Conservation (phyloP, 2,797 vertebrate genomes). For the Dendrocincla fuliginosa region DNA sequence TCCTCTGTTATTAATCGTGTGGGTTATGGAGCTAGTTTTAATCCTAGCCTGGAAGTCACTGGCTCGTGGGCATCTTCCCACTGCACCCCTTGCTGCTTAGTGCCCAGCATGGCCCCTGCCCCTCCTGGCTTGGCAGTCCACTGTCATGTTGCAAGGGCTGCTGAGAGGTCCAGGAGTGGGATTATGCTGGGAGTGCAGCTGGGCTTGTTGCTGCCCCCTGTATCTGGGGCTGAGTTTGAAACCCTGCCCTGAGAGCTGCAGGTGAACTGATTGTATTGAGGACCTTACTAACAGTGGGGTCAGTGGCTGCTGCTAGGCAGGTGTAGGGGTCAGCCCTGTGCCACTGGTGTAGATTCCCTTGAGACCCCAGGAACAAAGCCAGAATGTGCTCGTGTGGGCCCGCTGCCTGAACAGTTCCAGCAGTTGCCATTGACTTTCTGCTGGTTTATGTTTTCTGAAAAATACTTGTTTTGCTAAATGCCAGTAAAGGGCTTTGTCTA, state of each 20-base stretch:
- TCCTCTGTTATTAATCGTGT: background rate
- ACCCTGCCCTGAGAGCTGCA: background rate
- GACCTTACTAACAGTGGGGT: background rate
- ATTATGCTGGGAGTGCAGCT: background rate
- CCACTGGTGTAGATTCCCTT: background rate
- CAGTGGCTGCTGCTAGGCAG: background rate
- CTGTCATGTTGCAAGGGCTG: background rate
- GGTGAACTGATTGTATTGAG: background rate
- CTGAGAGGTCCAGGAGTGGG: background rate
- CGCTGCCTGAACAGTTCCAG: background rate
- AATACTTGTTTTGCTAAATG: slow-evolving; percentile 75
- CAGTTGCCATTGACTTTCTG: background rate
- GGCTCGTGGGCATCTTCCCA: background rate
- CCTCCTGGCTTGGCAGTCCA: background rate
- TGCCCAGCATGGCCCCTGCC: background rate
- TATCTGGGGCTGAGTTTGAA: background rate
- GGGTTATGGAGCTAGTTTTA: background rate
- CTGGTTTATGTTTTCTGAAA: slow-evolving; percentile 46
- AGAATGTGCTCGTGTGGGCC: background rate
- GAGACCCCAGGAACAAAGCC: background rate
- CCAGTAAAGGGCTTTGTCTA: slow-evolving; percentile 76
- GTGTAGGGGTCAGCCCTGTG: background rate
- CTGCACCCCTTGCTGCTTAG: background rate
- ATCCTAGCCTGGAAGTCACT: background rate
- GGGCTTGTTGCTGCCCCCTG: fast-evolving